These are phyloP conservation scores for Epistrophella euchroma DNA, from an alignment of 2,888 invertebrate species.

Conservation along the genomic window DNA sequence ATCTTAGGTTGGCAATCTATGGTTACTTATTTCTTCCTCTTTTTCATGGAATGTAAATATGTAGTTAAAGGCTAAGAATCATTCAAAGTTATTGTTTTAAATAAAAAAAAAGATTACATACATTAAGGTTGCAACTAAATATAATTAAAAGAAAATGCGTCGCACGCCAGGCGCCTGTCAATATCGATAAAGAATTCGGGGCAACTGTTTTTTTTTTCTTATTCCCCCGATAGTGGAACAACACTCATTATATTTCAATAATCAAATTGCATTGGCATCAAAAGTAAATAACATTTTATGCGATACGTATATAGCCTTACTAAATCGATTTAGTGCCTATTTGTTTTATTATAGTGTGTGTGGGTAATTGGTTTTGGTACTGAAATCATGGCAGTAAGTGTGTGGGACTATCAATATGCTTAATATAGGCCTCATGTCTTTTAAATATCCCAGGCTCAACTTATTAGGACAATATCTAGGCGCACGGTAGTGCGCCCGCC, in stretches of 20 bases:
- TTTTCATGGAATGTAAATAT: background rate
- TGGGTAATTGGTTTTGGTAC: background rate
- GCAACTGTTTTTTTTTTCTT: background rate
- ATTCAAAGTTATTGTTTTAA: background rate
- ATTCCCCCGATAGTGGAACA: slow-evolving; percentile 10
- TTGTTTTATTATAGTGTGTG: background rate
- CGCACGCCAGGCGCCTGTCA: slow-evolving; percentile 7
- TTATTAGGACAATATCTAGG: background rate
- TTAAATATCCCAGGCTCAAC: background rate
- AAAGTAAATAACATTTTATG: background rate
- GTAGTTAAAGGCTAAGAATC: background rate
- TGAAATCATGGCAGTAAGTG: background rate
- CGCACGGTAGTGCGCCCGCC: no score
- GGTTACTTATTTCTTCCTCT: no score
- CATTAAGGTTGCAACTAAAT: background rate
- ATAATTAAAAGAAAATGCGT: background rate
- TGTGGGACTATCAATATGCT: background rate
- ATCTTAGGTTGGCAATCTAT: no score
- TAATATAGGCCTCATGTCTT: background rate
- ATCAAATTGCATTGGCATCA: slow-evolving; percentile 23
- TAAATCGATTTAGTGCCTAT: slow-evolving; percentile 3
- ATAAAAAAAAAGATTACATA: slow-evolving; percentile 1
- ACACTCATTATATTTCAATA: slow-evolving; percentile 16
- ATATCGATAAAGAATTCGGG: slow-evolving; percentile 11
- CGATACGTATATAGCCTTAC: background rate